Percentiles rank a stretch among this genome's conserved stretches.
Conservation (phyloP, 1,140 invertebrate genomes). For the Drosophila littoralis region DNA sequence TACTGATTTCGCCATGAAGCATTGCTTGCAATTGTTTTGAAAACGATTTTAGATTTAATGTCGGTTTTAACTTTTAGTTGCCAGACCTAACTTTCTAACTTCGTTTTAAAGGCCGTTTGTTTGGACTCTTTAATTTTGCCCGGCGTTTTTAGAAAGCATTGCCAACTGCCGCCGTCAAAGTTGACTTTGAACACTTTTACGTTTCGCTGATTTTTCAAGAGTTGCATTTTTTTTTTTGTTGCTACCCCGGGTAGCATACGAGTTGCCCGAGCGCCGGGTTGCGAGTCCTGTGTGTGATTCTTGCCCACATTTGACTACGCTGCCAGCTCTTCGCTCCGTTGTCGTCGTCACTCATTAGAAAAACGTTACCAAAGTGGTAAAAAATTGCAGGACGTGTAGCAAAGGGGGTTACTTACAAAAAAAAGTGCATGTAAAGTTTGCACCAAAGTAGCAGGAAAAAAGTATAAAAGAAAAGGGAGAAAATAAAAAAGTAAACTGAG, state of each 20-base stretch:
- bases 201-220: slow-evolving; percentile 82
- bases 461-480: slow-evolving; percentile 42
- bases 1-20: too few species aligned
- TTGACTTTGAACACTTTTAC: slow-evolving; percentile 84
- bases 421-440: slow-evolving; percentile 34
- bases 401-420: slow-evolving; percentile 26
- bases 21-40: neutral
- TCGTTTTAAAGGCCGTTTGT: slow-evolving; percentile 1
- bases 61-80: neutral
- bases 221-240: slow-evolving; percentile 47
- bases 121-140: slow-evolving; percentile 14
- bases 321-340: slow-evolving; percentile 7
- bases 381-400: slow-evolving; percentile 77
- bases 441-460: slow-evolving; percentile 17
- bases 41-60: neutral
- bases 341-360: slow-evolving; percentile 78
- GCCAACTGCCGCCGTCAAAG: slow-evolving; percentile 66
- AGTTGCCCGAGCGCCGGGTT: neutral
- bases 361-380: slow-evolving; percentile 75
- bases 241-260: slow-evolving; percentile 3
- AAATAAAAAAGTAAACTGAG: slow-evolving; percentile 29
- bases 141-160: slow-evolving; percentile 19
- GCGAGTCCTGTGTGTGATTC: slow-evolving; percentile 28
- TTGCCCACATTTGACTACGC: slow-evolving; percentile 72
- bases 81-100: slow-evolving; percentile 8